Conservation (phyloP, 2,888 invertebrate species). For the Synergus umbraculus region DNA sequence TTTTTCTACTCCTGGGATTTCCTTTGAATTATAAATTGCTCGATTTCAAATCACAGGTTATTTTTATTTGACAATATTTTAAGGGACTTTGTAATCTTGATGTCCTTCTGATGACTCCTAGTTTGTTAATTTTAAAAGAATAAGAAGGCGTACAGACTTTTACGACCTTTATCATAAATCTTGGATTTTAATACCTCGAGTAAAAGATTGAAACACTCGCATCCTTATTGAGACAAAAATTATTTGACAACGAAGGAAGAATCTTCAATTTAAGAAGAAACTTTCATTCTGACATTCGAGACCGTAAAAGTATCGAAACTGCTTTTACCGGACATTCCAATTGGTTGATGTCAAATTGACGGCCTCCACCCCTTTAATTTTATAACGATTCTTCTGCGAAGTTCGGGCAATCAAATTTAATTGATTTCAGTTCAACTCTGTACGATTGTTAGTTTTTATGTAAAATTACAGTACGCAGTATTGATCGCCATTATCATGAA, state of each 20-base stretch:
- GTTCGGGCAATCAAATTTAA: conserved; percentile 66
- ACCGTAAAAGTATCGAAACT: conserved; percentile 52
- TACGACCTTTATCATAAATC: conserved; percentile 18
- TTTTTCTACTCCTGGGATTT: not conserved
- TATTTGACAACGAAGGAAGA: conserved; percentile 24
- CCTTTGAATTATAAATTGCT: not conserved
- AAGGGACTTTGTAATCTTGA: not conserved
- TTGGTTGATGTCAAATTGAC: conserved; percentile 52
- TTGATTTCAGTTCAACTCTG: conserved; percentile 56
- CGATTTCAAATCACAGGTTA: not conserved
- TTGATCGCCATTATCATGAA: conserved; percentile 8
- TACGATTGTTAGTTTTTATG: not conserved
- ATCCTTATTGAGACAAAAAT: conserved; percentile 17
- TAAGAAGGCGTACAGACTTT: not conserved
- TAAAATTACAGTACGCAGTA: conserved; percentile 18
- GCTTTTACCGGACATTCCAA: conserved; percentile 34
- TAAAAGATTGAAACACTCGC: conserved; percentile 12
- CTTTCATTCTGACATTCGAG: conserved; percentile 32
- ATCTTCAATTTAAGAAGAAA: conserved; percentile 38
- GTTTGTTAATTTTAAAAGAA: not conserved
- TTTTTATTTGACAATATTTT: not conserved
- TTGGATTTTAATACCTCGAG: conserved; percentile 5
- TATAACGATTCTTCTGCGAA: conserved; percentile 63
- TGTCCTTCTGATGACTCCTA: not conserved
- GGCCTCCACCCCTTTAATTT: conserved; percentile 48